These are phyloP conservation scores for Zoanthus gigantus DNA, from an alignment of 92 coral and sea anemone genomes.

Conservation along the genomic window DNA sequence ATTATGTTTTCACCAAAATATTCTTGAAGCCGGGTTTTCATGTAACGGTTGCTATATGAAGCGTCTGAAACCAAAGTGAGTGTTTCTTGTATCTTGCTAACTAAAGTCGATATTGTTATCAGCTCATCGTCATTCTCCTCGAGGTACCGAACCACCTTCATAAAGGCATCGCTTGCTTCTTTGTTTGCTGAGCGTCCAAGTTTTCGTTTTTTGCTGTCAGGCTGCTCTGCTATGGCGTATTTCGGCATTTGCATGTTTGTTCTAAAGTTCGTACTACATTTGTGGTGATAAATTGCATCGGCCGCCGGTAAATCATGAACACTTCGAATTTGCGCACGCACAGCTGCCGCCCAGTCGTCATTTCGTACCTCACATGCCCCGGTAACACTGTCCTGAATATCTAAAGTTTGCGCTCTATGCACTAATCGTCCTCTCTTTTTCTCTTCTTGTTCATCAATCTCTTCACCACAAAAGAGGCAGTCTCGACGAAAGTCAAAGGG, in stretches of 20 bases:
- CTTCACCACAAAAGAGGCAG: neutral
- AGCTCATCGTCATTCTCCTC: neutral
- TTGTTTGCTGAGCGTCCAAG: conserved; percentile 36
- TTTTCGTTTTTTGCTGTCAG: conserved; percentile 22
- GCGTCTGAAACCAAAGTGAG: too few relatives aligned
- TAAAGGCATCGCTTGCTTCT: neutral
- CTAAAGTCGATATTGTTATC: neutral
- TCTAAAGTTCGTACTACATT: conserved; percentile 12
- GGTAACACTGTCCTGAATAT: neutral
- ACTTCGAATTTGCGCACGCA: neutral
- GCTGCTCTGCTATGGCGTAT: neutral
- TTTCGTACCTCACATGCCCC: neutral
- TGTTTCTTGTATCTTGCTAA: neutral
- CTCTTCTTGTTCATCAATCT: neutral
- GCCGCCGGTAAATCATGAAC: conserved; percentile 29
- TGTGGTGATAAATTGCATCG: conserved; percentile 15
- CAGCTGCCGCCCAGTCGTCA: conserved; percentile 27
- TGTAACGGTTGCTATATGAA: too few relatives aligned
- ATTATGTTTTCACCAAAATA: too few relatives aligned
- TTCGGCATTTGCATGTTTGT: neutral
- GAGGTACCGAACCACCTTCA: neutral
- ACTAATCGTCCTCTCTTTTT: neutral
- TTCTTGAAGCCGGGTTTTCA: too few relatives aligned
- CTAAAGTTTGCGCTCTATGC: neutral
- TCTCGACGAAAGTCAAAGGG: neutral